These are phyloP conservation scores for Hedychridium roseum DNA, from an alignment of 2,888 invertebrate genomes.

Conservation along the genomic window DNA sequence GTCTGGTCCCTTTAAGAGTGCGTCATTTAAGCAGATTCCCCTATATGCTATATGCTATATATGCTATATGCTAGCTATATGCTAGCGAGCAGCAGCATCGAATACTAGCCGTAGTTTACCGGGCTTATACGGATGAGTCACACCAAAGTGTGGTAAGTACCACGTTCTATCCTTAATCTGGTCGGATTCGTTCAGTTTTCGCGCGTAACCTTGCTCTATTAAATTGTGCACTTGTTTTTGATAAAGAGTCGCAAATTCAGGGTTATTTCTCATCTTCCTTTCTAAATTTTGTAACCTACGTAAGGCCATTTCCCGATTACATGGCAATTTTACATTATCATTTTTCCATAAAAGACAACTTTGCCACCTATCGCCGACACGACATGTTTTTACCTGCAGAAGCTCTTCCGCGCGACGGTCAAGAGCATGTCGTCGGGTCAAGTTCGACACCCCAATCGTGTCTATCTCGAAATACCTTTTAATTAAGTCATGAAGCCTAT, in stretches of 20 bases:
- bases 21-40: conserved; percentile 38
- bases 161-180: not conserved
- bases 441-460: not conserved
- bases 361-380: conserved; percentile 4
- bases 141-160: conserved; percentile 24
- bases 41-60: no score
- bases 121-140: no score
- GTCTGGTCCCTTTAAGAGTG: conserved; percentile 49
- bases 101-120: not conserved
- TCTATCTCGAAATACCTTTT: conserved; percentile 9
- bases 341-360: conserved; percentile 11
- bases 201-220: conserved; percentile 1
- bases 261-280: conserved; percentile 15
- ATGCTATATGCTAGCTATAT: no score
- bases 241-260: conserved; percentile 8
- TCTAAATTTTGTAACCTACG: conserved; percentile 9
- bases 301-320: conserved; percentile 3
- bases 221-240: conserved; percentile 17
- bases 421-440: not conserved
- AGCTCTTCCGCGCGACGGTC: not conserved
- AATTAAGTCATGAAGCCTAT: not conserved
- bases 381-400: conserved; percentile 2
- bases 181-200: not conserved
- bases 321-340: not conserved
- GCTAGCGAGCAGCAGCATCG: not conserved